Percentiles rank a stretch among this genome's conserved stretches.
Evolutionary conservation across 2,888 invertebrate genomes (phyloP).

Genomic region (Bruchidius siliquastri): DNA sequence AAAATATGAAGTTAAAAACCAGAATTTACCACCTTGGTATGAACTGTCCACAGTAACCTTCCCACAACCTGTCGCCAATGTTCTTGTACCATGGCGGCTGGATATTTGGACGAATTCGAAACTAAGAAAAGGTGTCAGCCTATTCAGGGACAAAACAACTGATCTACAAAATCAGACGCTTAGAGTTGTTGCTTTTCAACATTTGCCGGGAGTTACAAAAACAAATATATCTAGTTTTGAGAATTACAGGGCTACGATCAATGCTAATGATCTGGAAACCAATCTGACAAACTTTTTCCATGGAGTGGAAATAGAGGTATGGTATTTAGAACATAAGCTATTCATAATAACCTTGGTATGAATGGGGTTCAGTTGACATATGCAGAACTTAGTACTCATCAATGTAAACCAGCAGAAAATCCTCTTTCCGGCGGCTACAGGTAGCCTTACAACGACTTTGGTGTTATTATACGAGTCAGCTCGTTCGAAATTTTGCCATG

Average conservation of each 20-base stretch:
- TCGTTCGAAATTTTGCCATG: no score
- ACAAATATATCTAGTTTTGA: constrained; percentile 26
- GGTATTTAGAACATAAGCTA: no score
- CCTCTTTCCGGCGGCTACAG: no score
- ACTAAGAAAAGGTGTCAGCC: constrained; percentile 51
- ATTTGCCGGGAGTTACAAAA: constrained; percentile 60
- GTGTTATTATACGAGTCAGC: no score
- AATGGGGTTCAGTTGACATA: no score
- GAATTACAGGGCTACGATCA: constrained; percentile 25
- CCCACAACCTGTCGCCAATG: constrained; percentile 56
- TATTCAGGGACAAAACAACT: constrained; percentile 58
- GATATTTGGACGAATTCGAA: constrained; percentile 64
- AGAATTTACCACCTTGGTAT: constrained; percentile 55
- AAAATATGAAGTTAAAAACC: constrained; percentile 45
- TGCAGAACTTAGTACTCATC: no score
- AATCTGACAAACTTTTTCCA: constrained; percentile 32
- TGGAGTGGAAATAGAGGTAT: constrained; percentile 69
- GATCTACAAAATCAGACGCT: constrained; percentile 56
- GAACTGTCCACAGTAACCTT: constrained; percentile 71
- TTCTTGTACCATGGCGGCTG: constrained; percentile 59
- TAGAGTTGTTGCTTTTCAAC: constrained; percentile 62
- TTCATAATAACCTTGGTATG: no score
- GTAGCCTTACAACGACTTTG: no score
- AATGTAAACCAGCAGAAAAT: no score
- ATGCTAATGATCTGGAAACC: neutral